Evolutionary conservation across 2,888 invertebrate species (phyloP), one percentile per base, ranked within the genome.

Genomic region (Microchrysa polita): DNA sequence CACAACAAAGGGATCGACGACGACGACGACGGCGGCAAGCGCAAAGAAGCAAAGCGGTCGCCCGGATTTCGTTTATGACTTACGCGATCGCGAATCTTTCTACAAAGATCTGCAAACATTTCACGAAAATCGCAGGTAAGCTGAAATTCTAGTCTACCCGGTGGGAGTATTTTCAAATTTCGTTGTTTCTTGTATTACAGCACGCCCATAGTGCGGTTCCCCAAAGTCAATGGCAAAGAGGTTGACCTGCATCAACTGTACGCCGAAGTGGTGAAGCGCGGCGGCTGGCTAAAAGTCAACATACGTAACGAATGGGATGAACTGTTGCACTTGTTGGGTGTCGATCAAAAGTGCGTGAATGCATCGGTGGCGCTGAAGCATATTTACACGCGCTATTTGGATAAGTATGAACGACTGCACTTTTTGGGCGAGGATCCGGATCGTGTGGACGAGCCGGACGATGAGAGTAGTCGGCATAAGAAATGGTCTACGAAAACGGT

Each of bases 221-320:
- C 94, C 1, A 88, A 91, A 82, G 91, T 98, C 76, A 95, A 93
- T 87, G 97, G 97, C 74, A 90, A 92, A 81, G 93, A 94, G 85
- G 90, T 98, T 81, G 97, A 98, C 87, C 89, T 98, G 78, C 96
- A 93, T 86, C 89, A 92, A 76, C 90, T 98, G 79, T 98, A 98
- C 86, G 91, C 91, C 80, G 89, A 95, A 82, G 98, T 98, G 69
- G 96, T 94, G 79, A 92, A 92, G 77, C 89, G 94, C 80, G 98
- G 98, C 79, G 98, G 98, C 80, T 93, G 97, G 89, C 90, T 95
- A 79, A 98, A 96, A 92, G 98, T 97, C 85, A 96, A 95, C 84
- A 90, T 92, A 79, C 91, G 92, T 80, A 94, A 95, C 81, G 91
- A 92, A 77, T 97, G 97, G 97, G 91, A 93, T 78, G 89, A 92